Evolutionary conservation across 2,113 vertebrate genomes (phyloP).

Genomic region (Salvelinus namaycush): DNA sequence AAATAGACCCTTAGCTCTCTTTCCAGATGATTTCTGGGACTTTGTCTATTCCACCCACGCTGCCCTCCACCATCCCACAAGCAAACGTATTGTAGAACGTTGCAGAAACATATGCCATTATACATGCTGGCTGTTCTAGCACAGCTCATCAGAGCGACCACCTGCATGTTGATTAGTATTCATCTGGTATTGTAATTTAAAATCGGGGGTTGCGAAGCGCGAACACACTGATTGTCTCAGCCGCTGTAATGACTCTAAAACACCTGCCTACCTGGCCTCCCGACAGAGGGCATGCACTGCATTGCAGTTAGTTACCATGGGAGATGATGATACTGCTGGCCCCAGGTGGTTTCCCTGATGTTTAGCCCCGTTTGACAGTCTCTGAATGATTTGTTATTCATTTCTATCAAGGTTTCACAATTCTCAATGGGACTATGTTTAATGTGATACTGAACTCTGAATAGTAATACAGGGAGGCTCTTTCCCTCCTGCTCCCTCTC

Average conservation of each 20-base stretch:
- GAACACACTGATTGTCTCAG: constrained; percentile 32
- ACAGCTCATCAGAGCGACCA: constrained; percentile 65
- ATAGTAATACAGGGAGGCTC: neutral
- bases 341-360: neutral
- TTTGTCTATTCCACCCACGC: neutral
- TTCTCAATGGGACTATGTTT: neutral
- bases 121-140: constrained; percentile 46
- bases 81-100: constrained; percentile 12
- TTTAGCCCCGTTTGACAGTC: neutral
- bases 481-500: no score
- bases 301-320: constrained; percentile 28
- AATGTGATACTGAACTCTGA: neutral
- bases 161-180: constrained; percentile 67
- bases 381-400: no score
- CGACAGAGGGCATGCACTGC: constrained; percentile 26
- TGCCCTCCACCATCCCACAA: constrained; percentile 11
- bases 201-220: constrained; percentile 50
- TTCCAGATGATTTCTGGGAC: neutral
- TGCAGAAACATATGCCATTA: constrained; percentile 64
- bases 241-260: constrained; percentile 32
- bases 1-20: no score
- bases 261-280: constrained; percentile 26
- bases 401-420: neutral
- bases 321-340: neutral
- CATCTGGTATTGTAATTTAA: constrained; percentile 69